Evolutionary conservation across 2,797 vertebrate genomes (phyloP), one percentile per base, ranked within the genome.

Genomic region (Trichosurus vulpecula): DNA sequence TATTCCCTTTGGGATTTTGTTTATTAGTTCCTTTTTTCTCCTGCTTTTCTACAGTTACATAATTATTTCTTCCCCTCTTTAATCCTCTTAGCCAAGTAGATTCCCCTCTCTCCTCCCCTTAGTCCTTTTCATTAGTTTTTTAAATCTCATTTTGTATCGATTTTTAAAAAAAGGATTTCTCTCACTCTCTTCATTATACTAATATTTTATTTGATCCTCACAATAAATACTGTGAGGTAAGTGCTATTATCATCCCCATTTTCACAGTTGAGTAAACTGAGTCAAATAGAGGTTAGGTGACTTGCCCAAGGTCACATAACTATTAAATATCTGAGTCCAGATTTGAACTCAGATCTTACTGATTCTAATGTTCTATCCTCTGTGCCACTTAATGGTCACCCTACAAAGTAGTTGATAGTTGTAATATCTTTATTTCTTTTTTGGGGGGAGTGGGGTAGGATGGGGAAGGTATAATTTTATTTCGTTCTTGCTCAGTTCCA

Each of bases 401-500:
- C 41, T 41, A 25, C 66, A 47, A 41, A 47, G 35, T 74, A 41
- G 35, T 4, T 41, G 14, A 74, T 74, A 74, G 66, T 47, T 41
- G n/a, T 81, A 81, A 25, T 47, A 47, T 27, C 22, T 47, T 81
- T 81, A 47, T 25, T 6, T 81, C 41, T 81, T 81, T 47, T 87
- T 51, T 9, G 87, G 47, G 22, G 22, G 10, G 22, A 47, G 10
- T 87, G 41, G 19, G 22, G 41, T 87, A 27, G 41, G 41, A 51
- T 87, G 25, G 41, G 41, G 74, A 87, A 51, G 22, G 41, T 12
- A 87, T 51, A 87, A 87, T 94, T 81, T n/a, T 54, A 54, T 13
- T 92, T 97, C 51, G 19, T 41, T 41, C 61, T 94, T 93, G 90
- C 81, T 92, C 54, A 58, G 27, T 92, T 54, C 30, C 22, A 91